Conservation (phyloP, 2,888 invertebrate genomes). For the Phasia obesa region DNA sequence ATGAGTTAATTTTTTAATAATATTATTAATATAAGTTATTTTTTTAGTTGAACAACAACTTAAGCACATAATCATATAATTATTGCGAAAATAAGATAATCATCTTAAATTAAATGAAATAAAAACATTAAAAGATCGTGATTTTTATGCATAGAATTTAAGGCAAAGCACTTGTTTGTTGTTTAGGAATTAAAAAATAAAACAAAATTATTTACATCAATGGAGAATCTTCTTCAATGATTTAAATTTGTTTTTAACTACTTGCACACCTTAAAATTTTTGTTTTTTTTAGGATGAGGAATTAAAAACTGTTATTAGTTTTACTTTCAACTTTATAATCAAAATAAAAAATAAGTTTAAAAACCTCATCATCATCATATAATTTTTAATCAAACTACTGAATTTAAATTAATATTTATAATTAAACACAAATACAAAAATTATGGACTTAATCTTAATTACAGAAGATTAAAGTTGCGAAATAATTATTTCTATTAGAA, state of each 20-base stretch:
- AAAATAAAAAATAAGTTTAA: conserved; percentile 41
- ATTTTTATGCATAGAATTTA: conserved; percentile 55
- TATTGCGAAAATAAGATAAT: conserved; percentile 36
- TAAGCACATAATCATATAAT: conserved; percentile 47
- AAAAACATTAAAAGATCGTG: conserved; percentile 58
- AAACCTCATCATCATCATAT: conserved; percentile 9
- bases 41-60: conserved; percentile 33
- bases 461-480: too few species aligned
- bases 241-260: conserved; percentile 43
- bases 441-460: not conserved
- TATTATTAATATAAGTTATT: not conserved
- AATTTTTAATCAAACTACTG: not conserved
- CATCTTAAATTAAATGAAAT: conserved; percentile 16
- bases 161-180: conserved; percentile 55
- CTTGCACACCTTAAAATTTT: conserved; percentile 56
- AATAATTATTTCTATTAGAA: not conserved
- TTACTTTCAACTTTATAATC: conserved; percentile 59
- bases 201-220: conserved; percentile 4
- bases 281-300: conserved; percentile 6
- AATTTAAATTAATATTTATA: not conserved
- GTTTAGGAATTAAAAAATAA: not conserved
- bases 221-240: conserved; percentile 52
- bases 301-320: conserved; percentile 32
- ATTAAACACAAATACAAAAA: not conserved
- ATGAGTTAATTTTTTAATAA: too few species aligned